Conservation (phyloP, 2,888 invertebrate species). For the Epinotia nisella region DNA sequence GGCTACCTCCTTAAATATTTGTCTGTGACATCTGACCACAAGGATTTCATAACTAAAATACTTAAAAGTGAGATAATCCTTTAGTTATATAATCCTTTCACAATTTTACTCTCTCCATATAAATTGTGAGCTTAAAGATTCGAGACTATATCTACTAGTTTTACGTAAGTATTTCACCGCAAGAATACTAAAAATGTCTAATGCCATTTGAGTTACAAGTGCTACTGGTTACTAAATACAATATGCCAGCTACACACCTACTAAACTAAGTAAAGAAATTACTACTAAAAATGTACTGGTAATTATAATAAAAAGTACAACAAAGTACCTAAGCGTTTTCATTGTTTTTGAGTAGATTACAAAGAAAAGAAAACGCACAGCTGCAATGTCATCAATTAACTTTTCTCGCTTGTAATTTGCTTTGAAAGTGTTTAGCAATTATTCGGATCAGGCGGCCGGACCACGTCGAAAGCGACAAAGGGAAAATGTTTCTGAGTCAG, state of each 20-base stretch:
- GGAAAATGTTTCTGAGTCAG: slow-evolving; percentile 39
- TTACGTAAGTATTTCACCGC: neutral
- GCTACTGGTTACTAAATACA: no score
- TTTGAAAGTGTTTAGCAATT: slow-evolving; percentile 39
- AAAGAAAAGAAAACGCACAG: slow-evolving; percentile 25
- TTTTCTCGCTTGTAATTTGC: slow-evolving; percentile 15
- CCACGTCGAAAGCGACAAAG: slow-evolving; percentile 35
- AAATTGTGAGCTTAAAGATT: neutral
- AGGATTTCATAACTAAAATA: neutral
- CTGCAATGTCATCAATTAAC: slow-evolving; percentile 34
- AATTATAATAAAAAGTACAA: neutral
- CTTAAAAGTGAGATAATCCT: neutral
- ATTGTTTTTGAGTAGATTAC: neutral
- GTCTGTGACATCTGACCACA: neutral
- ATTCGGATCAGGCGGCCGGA: slow-evolving; percentile 24
- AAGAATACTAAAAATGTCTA: neutral
- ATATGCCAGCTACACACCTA: no score
- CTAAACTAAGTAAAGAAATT: no score
- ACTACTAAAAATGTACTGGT: no score
- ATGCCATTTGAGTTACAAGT: neutral
- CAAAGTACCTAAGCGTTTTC: neutral
- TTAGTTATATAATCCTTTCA: neutral
- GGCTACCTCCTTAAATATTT: neutral
- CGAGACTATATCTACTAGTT: neutral
- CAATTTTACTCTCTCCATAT: neutral